Evolutionary conservation across 2,113 vertebrate species (phyloP), one percentile per base, ranked within the genome.

Genomic region (Toxotes chatareus): DNA sequence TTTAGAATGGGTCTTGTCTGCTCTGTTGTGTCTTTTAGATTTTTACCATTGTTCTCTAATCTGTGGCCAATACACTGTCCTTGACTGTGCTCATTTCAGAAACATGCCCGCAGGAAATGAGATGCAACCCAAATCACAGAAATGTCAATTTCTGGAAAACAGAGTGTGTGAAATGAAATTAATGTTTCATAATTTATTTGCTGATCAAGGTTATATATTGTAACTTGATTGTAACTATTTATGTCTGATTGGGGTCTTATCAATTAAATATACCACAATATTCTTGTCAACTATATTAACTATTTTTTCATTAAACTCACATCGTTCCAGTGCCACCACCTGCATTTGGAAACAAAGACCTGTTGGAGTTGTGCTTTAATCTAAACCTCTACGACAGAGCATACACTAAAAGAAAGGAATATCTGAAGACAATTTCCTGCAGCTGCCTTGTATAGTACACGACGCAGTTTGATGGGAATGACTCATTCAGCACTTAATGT

Each of bases 401-500:
- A 17, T 27, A 68, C 40, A 74, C 9, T 53, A 11, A 53, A 57
- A 31, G 11, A 32, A 17, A 70, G 66, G n/a, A 64, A 62, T 10
- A 65, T 40, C 2, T n/a, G 7, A 62, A 46, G 1, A 65, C 7
- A n/a, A 40, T 75, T 59, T 66, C 16, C 32, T 70, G n/a, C 36
- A 66, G 34, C 70, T 53, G 51, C 36, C 36, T 53, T 51, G 23
- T 46, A 42, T n/a, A n/a, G 4, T 66, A n/a, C 51, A 59, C 27
- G 21, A 6, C 32, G 44, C 34, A 49, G 32, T 8, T 17, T 12
- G 27, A 31, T 7, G 5, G 60, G 32, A 61, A 56, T 61, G 57
- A 47, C 46, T 49, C 71, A 79, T 75, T 71, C 32, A 71, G 14
- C 44, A 55, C 64, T 64, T 56, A 62, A 65, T 78, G 57, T 49